phyloP scores from a whole-genome alignment of 2,888 invertebrate species.

The Lydus trimaculatus region DNA sequence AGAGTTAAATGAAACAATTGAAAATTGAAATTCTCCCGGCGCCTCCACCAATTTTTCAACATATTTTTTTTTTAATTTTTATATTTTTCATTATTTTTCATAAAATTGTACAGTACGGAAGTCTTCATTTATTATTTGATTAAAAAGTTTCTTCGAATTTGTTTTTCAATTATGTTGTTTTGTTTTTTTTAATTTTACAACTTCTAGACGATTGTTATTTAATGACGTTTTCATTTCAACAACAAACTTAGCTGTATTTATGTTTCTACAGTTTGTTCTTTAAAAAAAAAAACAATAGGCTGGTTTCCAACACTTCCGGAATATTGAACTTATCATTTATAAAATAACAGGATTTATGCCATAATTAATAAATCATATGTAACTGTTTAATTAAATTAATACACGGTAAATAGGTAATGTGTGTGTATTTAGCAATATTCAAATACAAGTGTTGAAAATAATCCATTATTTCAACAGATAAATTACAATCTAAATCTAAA shows the following conservation, averaged over 20 bases:
- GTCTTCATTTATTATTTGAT: no score
- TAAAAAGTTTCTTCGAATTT: no score
- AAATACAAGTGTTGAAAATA: background rate
- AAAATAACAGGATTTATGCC: background rate
- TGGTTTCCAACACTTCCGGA: no score
- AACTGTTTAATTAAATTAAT: background rate
- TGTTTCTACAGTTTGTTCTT: no score
- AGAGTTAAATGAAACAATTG: no score
- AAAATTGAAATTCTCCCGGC: background rate
- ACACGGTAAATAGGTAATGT: background rate
- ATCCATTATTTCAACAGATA: slow-evolving; percentile 1
- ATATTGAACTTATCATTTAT: no score
- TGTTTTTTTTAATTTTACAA: background rate
- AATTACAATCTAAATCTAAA: background rate
- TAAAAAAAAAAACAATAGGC: no score
- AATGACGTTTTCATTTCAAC: background rate
- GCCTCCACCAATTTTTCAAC: background rate
- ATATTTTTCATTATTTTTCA: no score
- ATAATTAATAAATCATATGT: background rate
- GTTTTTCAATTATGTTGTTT: background rate
- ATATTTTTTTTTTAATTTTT: no score
- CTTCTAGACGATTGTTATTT: background rate
- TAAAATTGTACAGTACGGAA: no score
- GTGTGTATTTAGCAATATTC: background rate
- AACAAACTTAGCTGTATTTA: no score